Base-by-base conservation (phyloP, 1,140 invertebrate species). In the Heliconius congener region DNA sequence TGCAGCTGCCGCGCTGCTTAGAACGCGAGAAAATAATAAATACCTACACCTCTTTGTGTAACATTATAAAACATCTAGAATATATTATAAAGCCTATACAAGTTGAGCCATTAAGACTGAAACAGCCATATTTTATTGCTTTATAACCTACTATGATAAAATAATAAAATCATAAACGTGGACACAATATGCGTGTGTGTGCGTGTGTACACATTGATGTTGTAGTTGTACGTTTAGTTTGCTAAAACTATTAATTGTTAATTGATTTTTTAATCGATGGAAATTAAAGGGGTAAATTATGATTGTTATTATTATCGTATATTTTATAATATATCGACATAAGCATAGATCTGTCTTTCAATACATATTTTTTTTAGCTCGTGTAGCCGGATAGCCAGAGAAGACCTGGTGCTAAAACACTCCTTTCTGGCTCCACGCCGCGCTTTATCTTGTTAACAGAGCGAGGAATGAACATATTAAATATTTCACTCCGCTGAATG, bases 1-100 rank as follows among this genome's bases (percentile, higher is more conserved):
- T 72, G 30, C 37, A 72, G 71, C 71, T 39, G 70, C 70, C 5
- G 37, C 19, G 70, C 70, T 30, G 71, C 71, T 72, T 72, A 72
- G 34, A 72, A 42, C 60, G 27, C 60, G 60, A 66, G 60, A 66
- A 66, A 66, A 30, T 60, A 60, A 27, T 66, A 66, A 66, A 18
- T 27, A 66, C 27, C 27, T 16, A 18, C 60, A 23, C 27, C 27
- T 66, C 60, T 66, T 66, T 66, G 60, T 66, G 27, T 23, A 30
- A 66, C 60, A 66, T 66, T 66, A 30, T 66, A 66, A 66, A 66
- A 30, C n/a, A 23, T 66, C 27, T 66, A 66, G 60, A 66, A 66
- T 66, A 27, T 66, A 66, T 66, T 66, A 27, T 66, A 30, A 66
- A 66, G 27, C 23, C 60, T 27, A 66, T 66, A 27, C 60, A 66